phyloP scores from a whole-genome alignment of 2,888 invertebrate genomes.

The Ethmia dodecea region DNA sequence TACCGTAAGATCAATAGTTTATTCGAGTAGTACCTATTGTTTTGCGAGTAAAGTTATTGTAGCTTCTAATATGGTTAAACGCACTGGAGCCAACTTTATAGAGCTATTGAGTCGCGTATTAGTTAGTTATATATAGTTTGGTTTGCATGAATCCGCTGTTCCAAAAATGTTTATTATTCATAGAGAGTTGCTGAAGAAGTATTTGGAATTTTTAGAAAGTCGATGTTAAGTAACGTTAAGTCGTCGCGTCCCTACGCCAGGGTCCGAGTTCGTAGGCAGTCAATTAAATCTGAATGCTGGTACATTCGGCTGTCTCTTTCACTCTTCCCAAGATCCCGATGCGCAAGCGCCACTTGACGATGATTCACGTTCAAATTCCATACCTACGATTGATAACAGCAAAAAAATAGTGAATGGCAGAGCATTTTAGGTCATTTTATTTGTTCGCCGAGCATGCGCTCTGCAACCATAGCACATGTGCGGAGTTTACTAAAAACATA shows the following conservation, averaged over 20 bases:
- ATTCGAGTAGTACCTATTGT: too few relatives aligned
- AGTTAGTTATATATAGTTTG: too few relatives aligned
- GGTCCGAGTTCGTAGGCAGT: constrained; percentile 73
- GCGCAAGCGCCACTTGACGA: constrained; percentile 72
- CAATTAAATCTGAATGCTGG: constrained; percentile 73
- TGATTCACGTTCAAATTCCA: constrained; percentile 73
- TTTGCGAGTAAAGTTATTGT: too few relatives aligned
- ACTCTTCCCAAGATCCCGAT: constrained; percentile 52
- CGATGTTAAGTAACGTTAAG: constrained; percentile 64
- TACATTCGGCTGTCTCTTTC: constrained; percentile 62
- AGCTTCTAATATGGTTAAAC: too few relatives aligned
- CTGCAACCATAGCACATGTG: constrained; percentile 26
- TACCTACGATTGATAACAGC: constrained; percentile 73
- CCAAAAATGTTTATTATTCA: constrained; percentile 8
- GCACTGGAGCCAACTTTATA: too few relatives aligned
- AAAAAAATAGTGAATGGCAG: constrained; percentile 63
- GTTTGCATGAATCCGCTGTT: background rate
- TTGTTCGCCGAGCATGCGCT: constrained; percentile 48
- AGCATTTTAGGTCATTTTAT: constrained; percentile 59
- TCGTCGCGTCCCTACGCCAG: constrained; percentile 68
- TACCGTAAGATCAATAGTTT: too few relatives aligned
- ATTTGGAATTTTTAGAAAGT: constrained; percentile 71
- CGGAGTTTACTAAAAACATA: constrained; percentile 39
- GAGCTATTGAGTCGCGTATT: too few relatives aligned
- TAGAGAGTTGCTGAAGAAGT: constrained; percentile 18